phyloP scores from a whole-genome alignment of 2,113 vertebrate species.

The Promerops cafer region DNA sequence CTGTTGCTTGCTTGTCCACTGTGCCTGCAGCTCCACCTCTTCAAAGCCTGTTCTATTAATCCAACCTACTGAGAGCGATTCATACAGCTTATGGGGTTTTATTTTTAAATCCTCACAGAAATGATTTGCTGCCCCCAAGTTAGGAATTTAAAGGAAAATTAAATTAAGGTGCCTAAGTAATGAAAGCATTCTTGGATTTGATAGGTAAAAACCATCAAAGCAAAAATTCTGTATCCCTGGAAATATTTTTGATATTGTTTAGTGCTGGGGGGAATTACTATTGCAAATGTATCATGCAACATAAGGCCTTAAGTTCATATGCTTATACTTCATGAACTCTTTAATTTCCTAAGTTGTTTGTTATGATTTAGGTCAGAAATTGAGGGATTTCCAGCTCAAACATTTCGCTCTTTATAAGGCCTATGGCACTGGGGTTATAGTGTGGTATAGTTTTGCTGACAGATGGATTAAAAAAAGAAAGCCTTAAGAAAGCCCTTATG shows the following conservation, averaged over 20 bases:
- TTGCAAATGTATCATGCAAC: background rate
- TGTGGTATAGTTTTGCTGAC: background rate
- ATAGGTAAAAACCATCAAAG: constrained; percentile 21
- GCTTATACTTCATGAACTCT: background rate
- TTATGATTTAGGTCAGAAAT: constrained; percentile 12
- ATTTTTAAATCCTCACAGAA: constrained; percentile 21
- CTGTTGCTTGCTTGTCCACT: background rate
- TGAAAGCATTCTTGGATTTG: constrained; percentile 32
- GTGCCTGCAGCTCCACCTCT: constrained; percentile 6
- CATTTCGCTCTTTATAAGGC: background rate
- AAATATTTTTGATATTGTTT: background rate
- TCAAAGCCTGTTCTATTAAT: background rate
- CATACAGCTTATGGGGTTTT: background rate
- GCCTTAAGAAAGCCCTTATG: background rate
- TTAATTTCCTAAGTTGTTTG: background rate
- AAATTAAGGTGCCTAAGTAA: constrained; percentile 42
- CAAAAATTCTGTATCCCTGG: background rate
- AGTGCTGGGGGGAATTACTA: background rate
- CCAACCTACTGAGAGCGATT: background rate
- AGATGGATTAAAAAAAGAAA: background rate
- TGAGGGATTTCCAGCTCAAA: background rate
- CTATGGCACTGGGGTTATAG: background rate
- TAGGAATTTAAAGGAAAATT: constrained; percentile 47
- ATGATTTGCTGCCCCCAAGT: constrained; percentile 27
- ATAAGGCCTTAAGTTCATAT: background rate